Evolutionary conservation across 1,140 invertebrate genomes (phyloP), one percentile per base, ranked within the genome.

Genomic region (Hyposmocoma kahamanoa): DNA sequence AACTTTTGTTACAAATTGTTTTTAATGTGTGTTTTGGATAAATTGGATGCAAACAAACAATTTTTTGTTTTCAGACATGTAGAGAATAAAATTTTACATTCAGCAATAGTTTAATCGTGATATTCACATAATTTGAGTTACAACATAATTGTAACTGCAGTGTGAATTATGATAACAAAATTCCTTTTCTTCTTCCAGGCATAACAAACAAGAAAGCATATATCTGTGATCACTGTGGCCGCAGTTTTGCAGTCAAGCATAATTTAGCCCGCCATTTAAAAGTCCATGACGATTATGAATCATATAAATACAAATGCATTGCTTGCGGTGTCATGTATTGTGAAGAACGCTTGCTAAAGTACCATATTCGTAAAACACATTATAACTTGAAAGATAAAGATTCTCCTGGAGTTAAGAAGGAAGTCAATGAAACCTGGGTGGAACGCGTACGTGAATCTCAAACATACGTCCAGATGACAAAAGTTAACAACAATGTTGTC

Each of bases 341-440:
- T 11, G 77, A 78, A 34, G 57, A 66, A 18, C 28, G 74, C 4
- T 17, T 72, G 0, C 38, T 80, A 0, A 50, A 64, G 17, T 51
- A 71, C 26, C 76, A 80, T 19, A 67, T 80, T 36, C 47, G 69
- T 6, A 65, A 64, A 47, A 28, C 48, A 5, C 76, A 80, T 47
- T 68, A 65, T 8, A 73, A 69, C 28, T 46, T 62, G 0, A 36
- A 62, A 18, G 18, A 50, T 2, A 42, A 53, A 5, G 57, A 66
- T 19, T 46, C 61, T 0, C 26, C 21, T 2, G 50, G 62, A 22
- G 26, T 59, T 2, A 49, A 48, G 38, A 72, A 60, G 42, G 36
- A 47, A 11, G n/a, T 68, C 2, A 78, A 81, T n/a, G 74, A 78
- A 10, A 68, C 62, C 1, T 81, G 77, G 77, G 50, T 74, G 0